Evolutionary conservation across 2,888 invertebrate genomes (phyloP).

Genomic region (Acleris holmiana): DNA sequence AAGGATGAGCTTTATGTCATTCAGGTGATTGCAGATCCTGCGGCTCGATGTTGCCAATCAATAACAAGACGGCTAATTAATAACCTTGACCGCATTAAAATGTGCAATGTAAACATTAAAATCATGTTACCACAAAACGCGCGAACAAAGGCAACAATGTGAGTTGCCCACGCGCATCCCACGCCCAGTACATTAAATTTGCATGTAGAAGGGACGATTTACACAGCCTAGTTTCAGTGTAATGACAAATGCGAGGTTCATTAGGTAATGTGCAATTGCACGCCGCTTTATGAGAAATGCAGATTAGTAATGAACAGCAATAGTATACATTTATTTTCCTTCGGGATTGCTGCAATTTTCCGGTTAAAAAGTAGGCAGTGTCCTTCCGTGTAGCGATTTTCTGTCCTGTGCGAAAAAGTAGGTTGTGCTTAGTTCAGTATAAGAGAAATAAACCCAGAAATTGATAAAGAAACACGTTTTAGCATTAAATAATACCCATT

Average conservation of each 20-base stretch:
- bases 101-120: constrained; percentile 21
- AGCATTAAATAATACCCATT: too few species aligned
- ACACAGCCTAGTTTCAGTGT: constrained; percentile 27
- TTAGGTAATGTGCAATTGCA: constrained; percentile 13
- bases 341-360: too few species aligned
- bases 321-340: too few species aligned
- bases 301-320: not conserved
- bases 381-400: too few species aligned
- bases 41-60: not conserved
- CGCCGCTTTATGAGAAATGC: constrained; percentile 1
- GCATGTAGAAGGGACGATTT: constrained; percentile 29
- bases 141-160: constrained; percentile 25
- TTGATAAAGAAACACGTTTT: too few species aligned
- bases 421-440: too few species aligned
- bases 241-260: constrained; percentile 11
- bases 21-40: not conserved
- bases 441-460: too few species aligned
- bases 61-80: not conserved
- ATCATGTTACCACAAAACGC: constrained; percentile 12
- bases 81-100: constrained; percentile 7
- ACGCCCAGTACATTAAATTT: constrained; percentile 31
- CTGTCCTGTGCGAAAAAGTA: too few species aligned
- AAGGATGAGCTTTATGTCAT: too few species aligned
- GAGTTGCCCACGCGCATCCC: constrained; percentile 28
- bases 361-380: too few species aligned